Evolutionary conservation across 2,113 vertebrate species (phyloP).

Genomic region (Pachyramphus minor): DNA sequence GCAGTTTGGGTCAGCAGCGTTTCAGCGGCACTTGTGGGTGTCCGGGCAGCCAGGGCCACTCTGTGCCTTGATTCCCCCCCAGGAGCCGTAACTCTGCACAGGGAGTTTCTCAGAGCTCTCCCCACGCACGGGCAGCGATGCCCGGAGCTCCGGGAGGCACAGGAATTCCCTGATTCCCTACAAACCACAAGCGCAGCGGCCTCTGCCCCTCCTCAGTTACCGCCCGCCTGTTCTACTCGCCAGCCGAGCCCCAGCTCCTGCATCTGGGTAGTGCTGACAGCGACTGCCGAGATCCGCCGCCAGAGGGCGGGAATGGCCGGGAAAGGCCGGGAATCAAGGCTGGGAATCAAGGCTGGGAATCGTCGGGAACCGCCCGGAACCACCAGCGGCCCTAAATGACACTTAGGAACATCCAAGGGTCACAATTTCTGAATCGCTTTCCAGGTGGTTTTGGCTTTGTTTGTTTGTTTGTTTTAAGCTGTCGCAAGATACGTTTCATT

Average conservation of each 20-base stretch:
- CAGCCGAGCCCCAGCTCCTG: not conserved
- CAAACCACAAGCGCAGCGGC: accelerated
- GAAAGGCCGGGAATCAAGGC: not conserved
- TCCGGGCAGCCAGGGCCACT: not conserved
- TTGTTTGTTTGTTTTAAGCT: not conserved
- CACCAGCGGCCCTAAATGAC: not conserved
- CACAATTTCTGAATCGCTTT: not conserved
- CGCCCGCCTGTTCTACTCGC: accelerated
- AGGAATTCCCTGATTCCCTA: not conserved
- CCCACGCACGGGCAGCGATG: accelerated
- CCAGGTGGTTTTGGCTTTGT: not conserved
- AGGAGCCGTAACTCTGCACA: accelerated
- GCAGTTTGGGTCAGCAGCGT: not conserved
- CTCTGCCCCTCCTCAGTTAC: accelerated
- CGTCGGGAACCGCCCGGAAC: too few relatives aligned
- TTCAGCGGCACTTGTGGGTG: accelerated
- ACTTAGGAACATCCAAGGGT: not conserved
- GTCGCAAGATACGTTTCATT: not conserved
- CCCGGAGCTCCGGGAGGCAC: not conserved
- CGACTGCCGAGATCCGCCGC: not conserved
- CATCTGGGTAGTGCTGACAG: accelerated
- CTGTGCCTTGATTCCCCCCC: accelerated
- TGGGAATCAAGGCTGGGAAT: not conserved
- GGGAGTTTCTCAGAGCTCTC: too few relatives aligned
- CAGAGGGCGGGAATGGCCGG: conserved; percentile 58